phyloP scores from a whole-genome alignment of 2,888 invertebrate genomes.

The Entomobrya proxima region DNA sequence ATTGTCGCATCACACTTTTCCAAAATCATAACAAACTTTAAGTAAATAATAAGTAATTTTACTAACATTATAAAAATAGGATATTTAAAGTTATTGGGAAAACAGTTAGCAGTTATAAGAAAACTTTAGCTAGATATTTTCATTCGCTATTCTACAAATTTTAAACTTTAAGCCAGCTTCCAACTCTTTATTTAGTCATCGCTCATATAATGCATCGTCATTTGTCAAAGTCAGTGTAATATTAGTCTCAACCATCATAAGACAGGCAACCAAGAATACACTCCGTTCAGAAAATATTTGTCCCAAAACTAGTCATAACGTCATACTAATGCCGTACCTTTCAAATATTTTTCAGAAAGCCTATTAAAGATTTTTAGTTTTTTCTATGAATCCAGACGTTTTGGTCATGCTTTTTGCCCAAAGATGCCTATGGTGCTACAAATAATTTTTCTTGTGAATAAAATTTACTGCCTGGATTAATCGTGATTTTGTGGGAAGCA shows the following conservation, averaged over 20 bases:
- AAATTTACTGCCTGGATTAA: too few species aligned
- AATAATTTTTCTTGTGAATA: neutral
- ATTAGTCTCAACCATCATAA: too few species aligned
- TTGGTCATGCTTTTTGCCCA: too few species aligned
- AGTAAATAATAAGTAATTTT: neutral
- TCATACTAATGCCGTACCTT: too few species aligned
- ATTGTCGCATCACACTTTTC: slow-evolving; percentile 50
- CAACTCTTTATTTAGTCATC: neutral
- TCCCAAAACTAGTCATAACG: too few species aligned
- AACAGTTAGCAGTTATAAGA: neutral
- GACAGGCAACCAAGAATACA: too few species aligned
- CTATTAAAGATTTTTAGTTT: too few species aligned
- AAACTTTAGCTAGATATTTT: neutral
- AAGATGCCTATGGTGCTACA: too few species aligned
- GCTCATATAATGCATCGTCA: neutral
- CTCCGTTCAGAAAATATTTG: too few species aligned
- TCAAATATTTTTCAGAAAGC: too few species aligned
- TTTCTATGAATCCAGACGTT: too few species aligned
- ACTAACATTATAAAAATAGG: neutral
- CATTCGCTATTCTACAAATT: neutral
- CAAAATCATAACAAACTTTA: neutral
- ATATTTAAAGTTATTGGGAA: neutral
- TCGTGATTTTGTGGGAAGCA: neutral
- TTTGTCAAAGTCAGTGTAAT: slow-evolving; percentile 7
- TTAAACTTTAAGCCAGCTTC: neutral